Evolutionary conservation across 2,888 invertebrate genomes (phyloP), one percentile per base, ranked within the genome.

Genomic region (Seira sanloemensis): DNA sequence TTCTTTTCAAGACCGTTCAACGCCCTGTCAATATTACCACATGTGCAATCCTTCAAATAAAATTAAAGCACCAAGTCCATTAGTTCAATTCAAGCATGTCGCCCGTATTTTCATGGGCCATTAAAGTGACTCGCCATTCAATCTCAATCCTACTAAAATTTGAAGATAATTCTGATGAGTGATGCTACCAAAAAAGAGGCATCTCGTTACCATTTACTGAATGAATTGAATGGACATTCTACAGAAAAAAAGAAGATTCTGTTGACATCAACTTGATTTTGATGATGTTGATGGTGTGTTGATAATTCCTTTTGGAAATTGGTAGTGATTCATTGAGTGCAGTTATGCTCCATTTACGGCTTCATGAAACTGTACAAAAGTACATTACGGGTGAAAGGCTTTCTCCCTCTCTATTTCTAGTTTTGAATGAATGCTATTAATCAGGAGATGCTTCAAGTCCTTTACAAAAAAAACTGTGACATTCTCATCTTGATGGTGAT

Each of bases 151-250:
- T 12, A 37, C 46, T 58, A 27, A 71, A 81, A 81, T 81, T 74
- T 74, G 80, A 75, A 82, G 76, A 82, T 82, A 82, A 82, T 76
- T 82, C 76, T 82, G 82, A 82, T 82, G 82, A 82, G 82, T 76
- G 82, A 76, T 81, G 74, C 75, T 12, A 75, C 37, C 68, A 68
- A 81, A 81, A 73, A 75, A 81, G 12, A 37, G 71, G 71, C 62
- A 62, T 66, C 66, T 16, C 21, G 76, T 21, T 65, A 74, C 68
- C 58, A 72, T 77, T 58, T 37, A 81, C 21, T 82, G 76, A 82
- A 72, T 72, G 71, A 58, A 75, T 73, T 37, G 37, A 54, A 46
- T 25, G 46, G 54, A 37, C 37, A 37, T 12, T 37, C 37, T 12
- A 37, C 37, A 37, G 4, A 37, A 37, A 37, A 12, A 4, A 7